These are phyloP conservation scores for Agonopterix arenella DNA, from an alignment of 2,888 invertebrate genomes.

Conservation along the genomic window DNA sequence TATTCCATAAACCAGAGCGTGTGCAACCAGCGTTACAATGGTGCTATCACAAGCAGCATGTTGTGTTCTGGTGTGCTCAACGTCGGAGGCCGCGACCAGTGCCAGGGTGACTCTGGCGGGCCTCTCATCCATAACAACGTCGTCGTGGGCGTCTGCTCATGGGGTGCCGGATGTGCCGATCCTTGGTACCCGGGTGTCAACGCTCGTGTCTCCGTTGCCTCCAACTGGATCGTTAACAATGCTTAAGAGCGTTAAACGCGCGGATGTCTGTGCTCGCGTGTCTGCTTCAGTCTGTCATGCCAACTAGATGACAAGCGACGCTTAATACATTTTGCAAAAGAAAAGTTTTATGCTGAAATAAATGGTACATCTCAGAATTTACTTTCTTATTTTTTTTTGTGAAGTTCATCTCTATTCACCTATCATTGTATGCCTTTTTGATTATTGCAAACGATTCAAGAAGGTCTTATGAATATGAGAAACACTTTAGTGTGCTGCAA, in stretches of 20 bases:
- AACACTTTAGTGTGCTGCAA: too few species aligned
- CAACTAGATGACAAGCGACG: too few species aligned
- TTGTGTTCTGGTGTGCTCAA: conserved; percentile 37
- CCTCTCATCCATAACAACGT: conserved; percentile 30
- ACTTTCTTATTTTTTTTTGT: too few species aligned
- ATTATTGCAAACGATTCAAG: too few species aligned
- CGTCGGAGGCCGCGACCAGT: conserved; percentile 22
- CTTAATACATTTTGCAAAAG: too few species aligned
- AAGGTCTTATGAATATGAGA: too few species aligned
- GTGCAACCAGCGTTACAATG: conserved; percentile 30
- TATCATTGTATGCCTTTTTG: too few species aligned
- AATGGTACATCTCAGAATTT: too few species aligned
- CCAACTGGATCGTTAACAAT: conserved; percentile 15
- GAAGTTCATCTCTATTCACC: too few species aligned
- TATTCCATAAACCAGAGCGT: conserved; percentile 29
- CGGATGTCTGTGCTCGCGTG: too few species aligned
- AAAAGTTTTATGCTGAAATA: too few species aligned
- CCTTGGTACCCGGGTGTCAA: conserved; percentile 51
- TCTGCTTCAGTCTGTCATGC: too few species aligned
- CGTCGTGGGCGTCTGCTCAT: background rate
- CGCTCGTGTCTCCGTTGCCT: conserved; percentile 30
- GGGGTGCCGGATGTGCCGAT: conserved; percentile 48
- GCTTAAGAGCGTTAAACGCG: background rate
- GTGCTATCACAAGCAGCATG: conserved; percentile 30
- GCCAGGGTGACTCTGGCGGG: conserved; percentile 52